Percentiles rank a stretch among this genome's conserved stretches.
Conservation (phyloP, 2,888 invertebrate genomes). For the Balanococcus diminutus region DNA sequence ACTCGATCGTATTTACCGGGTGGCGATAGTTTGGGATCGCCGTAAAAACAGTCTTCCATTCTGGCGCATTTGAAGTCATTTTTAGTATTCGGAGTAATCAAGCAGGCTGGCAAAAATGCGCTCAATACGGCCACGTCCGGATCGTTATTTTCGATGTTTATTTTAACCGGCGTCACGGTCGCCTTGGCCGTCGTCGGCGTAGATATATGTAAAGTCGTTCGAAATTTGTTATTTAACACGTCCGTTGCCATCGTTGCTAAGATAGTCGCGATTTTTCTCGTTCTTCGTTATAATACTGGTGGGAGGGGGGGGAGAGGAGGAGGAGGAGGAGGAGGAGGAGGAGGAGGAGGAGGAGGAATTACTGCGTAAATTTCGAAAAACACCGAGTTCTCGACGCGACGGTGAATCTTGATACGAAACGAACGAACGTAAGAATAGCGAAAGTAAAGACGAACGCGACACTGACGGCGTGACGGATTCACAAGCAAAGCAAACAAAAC, state of each 20-base stretch:
- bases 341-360: too few relatives aligned
- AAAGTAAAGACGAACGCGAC: too few relatives aligned
- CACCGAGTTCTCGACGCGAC: too few relatives aligned
- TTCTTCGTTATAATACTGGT: background rate
- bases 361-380: too few relatives aligned
- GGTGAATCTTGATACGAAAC: too few relatives aligned
- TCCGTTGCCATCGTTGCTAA: slow-evolving; percentile 70
- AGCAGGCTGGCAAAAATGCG: slow-evolving; percentile 77
- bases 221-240: slow-evolving; percentile 77
- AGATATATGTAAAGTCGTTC: slow-evolving; percentile 66
- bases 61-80: slow-evolving; percentile 74
- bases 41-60: slow-evolving; percentile 75
- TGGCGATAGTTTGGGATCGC: slow-evolving; percentile 76
- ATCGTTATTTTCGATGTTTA: slow-evolving; percentile 75
- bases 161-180: slow-evolving; percentile 65
- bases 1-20: slow-evolving; percentile 69
- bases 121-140: slow-evolving; percentile 87
- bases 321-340: too few relatives aligned
- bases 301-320: too few relatives aligned
- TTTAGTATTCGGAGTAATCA: slow-evolving; percentile 65
- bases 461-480: too few relatives aligned
- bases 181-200: slow-evolving; percentile 80
- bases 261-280: background rate
- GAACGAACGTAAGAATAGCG: too few relatives aligned
- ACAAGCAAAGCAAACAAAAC: too few relatives aligned